Base-by-base conservation (phyloP, 2,888 invertebrate species). In the Sarcophaga subvicina region DNA sequence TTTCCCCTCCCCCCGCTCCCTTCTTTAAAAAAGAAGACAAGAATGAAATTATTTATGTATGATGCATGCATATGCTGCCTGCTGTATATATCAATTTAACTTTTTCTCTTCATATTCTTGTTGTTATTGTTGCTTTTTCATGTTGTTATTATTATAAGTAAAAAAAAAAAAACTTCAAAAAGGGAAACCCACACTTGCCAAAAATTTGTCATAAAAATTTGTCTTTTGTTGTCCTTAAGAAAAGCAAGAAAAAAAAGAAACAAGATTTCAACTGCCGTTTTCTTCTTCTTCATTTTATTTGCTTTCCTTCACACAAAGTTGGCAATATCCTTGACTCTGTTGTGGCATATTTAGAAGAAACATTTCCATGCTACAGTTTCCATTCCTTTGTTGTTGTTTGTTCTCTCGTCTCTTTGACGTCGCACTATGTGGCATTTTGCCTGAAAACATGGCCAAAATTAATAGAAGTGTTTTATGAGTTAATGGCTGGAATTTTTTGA, bases 141-240 rank as follows among this genome's bases (percentile, higher is more conserved):
- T 37, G 37, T 37, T 54, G 17, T 54, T 14, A 54, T 54, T 12
- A 12, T 14, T 17, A 14, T 2, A 4, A 5, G 54, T 54, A 14
- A 17, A 54, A 54, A 14, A 5, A 54, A 14, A 49, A 49, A 49
- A n/a, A n/a, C n/a, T 22, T 22, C 22, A 22, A 49, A 60, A 62
- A 73, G 71, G 70, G 70, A 70, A 83, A 63, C 62, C 78, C 83
- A 78, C 67, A 78, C 67, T 83, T 83, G 72, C 67, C 81, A 73
- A 83, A 37, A 70, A 83, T 79, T 83, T 83, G 77, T 83, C 77
- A 75, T 64, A 67, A 70, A 54, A 76, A 76, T 76, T 83, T 83
- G 77, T 83, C 70, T 62, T 67, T 37, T 45, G 17, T 10, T 73
- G 22, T 78, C 27, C n/a, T 75, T 54, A 25, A 63, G 63, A 66